Conservation (phyloP, 2,797 vertebrate genomes). For the Furcifer pardalis region DNA sequence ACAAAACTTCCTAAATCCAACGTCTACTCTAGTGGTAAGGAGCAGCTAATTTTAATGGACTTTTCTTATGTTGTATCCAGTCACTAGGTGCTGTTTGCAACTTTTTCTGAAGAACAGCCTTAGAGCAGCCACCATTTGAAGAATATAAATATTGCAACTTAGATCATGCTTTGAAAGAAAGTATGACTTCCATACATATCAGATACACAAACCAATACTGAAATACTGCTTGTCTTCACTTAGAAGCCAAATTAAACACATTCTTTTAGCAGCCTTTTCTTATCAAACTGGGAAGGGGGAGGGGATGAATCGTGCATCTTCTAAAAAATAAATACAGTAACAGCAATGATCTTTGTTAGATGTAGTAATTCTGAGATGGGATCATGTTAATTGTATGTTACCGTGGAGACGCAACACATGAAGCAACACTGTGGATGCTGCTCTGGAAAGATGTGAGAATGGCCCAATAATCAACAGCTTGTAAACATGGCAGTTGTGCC, state of each 20-base stretch:
- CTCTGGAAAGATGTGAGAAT: constrained; percentile 74
- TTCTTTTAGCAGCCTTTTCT: constrained; percentile 84
- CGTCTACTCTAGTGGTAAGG: not conserved
- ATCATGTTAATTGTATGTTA: constrained; percentile 56
- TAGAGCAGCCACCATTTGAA: not conserved
- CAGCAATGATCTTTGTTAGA: constrained; percentile 43
- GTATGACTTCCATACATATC: not conserved
- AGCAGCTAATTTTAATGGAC: not conserved
- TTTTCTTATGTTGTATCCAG: not conserved
- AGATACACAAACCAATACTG: not conserved
- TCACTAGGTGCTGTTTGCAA: not conserved
- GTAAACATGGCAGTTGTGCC: constrained; percentile 78
- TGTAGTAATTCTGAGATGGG: constrained; percentile 52
- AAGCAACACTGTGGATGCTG: constrained; percentile 72
- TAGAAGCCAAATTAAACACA: constrained; percentile 45
- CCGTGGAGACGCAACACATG: constrained; percentile 74
- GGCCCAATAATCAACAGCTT: constrained; percentile 80
- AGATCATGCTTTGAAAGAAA: constrained; percentile 27
- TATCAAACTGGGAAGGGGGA: constrained; percentile 57
- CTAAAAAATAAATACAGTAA: constrained; percentile 21
- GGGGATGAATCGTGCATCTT: constrained; percentile 51
- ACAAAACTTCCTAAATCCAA: not conserved
- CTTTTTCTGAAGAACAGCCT: not conserved
- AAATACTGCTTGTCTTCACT: constrained; percentile 45
- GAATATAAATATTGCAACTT: not conserved